Percentiles rank a stretch among this genome's conserved stretches.
These are phyloP conservation scores for Pithys albifrons DNA, from an alignment of 2,113 vertebrate species.

Conservation along the genomic window DNA sequence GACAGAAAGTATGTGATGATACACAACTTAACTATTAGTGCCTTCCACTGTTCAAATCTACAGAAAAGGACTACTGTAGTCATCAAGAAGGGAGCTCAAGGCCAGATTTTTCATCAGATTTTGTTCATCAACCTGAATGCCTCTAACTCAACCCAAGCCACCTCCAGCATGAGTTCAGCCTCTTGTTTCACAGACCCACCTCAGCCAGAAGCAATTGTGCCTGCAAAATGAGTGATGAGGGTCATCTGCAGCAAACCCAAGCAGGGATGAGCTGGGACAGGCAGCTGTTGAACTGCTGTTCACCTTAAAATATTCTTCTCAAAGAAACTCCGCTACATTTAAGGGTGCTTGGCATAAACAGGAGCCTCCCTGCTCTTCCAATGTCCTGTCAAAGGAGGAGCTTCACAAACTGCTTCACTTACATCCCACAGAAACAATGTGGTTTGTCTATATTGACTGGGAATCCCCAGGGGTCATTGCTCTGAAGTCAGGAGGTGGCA, in stretches of 20 bases:
- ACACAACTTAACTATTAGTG: neutral
- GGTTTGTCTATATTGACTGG: neutral
- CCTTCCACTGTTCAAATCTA: neutral
- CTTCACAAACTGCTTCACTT: neutral
- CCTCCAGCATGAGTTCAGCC: neutral
- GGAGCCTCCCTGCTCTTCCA: neutral
- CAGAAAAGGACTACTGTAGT: neutral
- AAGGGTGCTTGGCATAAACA: neutral
- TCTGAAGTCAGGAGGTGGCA: neutral
- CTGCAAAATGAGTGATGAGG: neutral
- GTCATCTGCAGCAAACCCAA: neutral
- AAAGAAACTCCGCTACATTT: neutral
- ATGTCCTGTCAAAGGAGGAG: neutral
- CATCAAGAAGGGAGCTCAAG: neutral
- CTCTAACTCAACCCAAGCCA: neutral
- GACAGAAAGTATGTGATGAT: neutral
- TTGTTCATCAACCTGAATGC: neutral
- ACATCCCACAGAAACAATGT: neutral
- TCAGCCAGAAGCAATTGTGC: neutral
- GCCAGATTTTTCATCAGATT: neutral
- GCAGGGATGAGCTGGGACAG: fast-evolving
- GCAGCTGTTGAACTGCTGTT: neutral
- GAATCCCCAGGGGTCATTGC: neutral
- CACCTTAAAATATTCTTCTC: neutral
- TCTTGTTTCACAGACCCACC: neutral